phyloP scores from a whole-genome alignment of 1,140 invertebrate genomes.

The Phocides pigmalion region DNA sequence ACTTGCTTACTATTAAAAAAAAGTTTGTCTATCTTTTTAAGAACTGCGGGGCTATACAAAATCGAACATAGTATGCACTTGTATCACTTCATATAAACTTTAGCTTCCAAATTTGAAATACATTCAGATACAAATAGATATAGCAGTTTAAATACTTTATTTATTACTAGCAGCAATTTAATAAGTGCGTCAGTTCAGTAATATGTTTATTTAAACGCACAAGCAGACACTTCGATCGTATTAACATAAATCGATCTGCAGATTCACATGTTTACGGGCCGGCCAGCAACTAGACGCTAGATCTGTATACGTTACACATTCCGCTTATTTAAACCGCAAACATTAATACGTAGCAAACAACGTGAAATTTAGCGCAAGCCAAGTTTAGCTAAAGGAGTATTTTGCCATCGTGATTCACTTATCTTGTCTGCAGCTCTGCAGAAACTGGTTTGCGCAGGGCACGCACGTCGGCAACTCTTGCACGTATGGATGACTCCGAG shows the following conservation, averaged over 20 bases:
- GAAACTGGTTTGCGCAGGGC: conserved; percentile 28
- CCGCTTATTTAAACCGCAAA: conserved; percentile 26
- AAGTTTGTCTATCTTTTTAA: too few species aligned
- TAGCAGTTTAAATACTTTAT: not conserved
- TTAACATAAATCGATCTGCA: conserved; percentile 10
- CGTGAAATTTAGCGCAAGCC: conserved; percentile 16
- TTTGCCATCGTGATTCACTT: conserved; percentile 25
- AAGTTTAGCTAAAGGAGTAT: conserved; percentile 18
- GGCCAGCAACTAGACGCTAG: conserved; percentile 14
- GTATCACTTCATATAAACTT: too few species aligned
- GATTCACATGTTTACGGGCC: conserved; percentile 15
- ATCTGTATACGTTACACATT: conserved; percentile 25
- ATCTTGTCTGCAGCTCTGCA: conserved; percentile 20
- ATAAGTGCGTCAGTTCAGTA: conserved; percentile 5
- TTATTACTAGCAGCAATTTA: not conserved
- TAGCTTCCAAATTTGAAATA: too few species aligned
- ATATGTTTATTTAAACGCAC: conserved; percentile 5
- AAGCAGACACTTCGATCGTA: conserved; percentile 3
- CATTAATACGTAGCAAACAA: conserved; percentile 14
- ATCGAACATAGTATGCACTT: too few species aligned
- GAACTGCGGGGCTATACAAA: too few species aligned
- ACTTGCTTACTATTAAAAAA: too few species aligned
- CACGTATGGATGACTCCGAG: conserved; percentile 29
- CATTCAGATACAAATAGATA: too few species aligned
- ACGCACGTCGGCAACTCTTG: conserved; percentile 10